Percentiles rank a stretch among this genome's conserved stretches.
These are phyloP conservation scores for Semnopithecus entellus DNA, from an alignment of 2,113 vertebrate genomes.

Conservation along the genomic window DNA sequence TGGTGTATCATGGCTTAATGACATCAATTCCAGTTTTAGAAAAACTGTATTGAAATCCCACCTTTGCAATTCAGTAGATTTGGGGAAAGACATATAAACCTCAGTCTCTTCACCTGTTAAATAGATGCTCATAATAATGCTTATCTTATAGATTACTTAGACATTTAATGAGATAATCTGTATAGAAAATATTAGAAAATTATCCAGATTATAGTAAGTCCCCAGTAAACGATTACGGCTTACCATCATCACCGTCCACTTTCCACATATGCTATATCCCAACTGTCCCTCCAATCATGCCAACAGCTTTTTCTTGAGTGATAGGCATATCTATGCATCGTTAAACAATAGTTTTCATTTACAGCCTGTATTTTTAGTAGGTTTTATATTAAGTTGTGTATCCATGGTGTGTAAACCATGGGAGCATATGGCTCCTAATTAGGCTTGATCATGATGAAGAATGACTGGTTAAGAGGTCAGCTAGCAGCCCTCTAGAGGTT, in stretches of 20 bases:
- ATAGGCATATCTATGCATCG: neutral
- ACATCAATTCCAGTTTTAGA: neutral
- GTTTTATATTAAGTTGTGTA: constrained; percentile 8
- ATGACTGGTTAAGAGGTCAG: constrained; percentile 58
- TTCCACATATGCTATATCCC: neutral
- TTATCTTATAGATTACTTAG: neutral
- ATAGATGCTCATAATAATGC: neutral
- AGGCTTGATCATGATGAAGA: constrained; percentile 48
- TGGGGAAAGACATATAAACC: neutral
- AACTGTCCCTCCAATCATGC: neutral
- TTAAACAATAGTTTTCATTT: neutral
- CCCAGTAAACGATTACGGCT: neutral
- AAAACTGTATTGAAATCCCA: neutral
- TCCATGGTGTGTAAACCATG: neutral
- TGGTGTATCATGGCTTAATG: rapidly evolving
- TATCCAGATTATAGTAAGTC: neutral
- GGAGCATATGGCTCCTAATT: constrained; percentile 65
- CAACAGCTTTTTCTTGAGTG: neutral
- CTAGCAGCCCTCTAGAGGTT: neutral
- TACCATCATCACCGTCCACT: rapidly evolving
- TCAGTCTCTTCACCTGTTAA: neutral
- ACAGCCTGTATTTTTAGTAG: neutral
- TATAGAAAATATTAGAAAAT: neutral
- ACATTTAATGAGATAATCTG: neutral
- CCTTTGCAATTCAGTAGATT: neutral